These are phyloP conservation scores for Dendrolimus punctatus DNA, from an alignment of 1,140 invertebrate species.

Conservation along the genomic window DNA sequence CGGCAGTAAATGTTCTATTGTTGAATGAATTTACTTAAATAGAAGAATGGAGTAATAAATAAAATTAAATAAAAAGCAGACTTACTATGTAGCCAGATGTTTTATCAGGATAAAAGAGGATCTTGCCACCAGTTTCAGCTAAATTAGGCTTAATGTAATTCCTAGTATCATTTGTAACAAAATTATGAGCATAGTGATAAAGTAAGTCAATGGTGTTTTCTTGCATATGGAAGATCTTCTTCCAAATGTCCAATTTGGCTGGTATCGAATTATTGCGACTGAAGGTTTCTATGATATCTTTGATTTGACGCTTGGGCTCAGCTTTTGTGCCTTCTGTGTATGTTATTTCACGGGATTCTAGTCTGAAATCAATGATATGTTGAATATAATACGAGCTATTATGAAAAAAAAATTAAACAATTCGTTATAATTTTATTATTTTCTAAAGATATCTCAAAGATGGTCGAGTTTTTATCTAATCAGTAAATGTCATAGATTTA, in stretches of 20 bases:
- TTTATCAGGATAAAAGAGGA: constrained; percentile 75
- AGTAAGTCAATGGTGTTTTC: constrained; percentile 77
- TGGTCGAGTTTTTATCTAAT: too few relatives aligned
- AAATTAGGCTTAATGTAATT: constrained; percentile 77
- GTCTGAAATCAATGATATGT: constrained; percentile 24
- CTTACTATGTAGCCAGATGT: constrained; percentile 76
- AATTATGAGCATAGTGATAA: constrained; percentile 80
- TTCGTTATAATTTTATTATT: too few relatives aligned
- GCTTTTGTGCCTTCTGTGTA: constrained; percentile 46
- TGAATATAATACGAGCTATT: neutral
- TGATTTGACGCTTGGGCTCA: constrained; percentile 45
- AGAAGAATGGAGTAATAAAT: neutral
- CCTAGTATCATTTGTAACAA: constrained; percentile 77
- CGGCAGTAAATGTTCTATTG: too few relatives aligned
- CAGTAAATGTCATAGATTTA: too few relatives aligned
- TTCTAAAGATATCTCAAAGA: too few relatives aligned
- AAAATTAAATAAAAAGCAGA: constrained; percentile 6
- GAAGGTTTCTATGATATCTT: constrained; percentile 75
- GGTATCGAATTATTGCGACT: constrained; percentile 70
- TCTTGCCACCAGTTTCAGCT: constrained; percentile 76
- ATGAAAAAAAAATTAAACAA: too few relatives aligned
- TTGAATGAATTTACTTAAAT: too few relatives aligned
- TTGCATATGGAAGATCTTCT: constrained; percentile 75
- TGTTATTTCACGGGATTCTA: constrained; percentile 41
- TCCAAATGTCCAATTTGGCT: constrained; percentile 75